Percentiles rank a stretch among this genome's conserved stretches.
Evolutionary conservation across 2,797 vertebrate genomes (phyloP).

Genomic region (Myiotriccus ornatus): DNA sequence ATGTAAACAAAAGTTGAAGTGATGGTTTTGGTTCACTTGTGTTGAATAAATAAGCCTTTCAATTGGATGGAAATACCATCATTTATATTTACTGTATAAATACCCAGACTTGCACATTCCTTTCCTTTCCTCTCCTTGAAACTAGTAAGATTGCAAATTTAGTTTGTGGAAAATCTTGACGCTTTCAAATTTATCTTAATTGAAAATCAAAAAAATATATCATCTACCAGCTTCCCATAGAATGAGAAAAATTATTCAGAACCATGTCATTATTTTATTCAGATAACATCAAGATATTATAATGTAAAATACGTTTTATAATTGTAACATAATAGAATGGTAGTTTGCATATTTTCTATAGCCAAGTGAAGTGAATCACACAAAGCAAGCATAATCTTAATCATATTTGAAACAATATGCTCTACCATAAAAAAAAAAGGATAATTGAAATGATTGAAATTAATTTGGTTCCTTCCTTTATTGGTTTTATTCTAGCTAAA

Average conservation of each 20-base stretch:
- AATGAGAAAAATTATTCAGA: background rate
- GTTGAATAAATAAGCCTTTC: background rate
- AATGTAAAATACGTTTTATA: background rate
- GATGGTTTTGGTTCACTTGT: background rate
- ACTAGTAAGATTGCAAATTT: background rate
- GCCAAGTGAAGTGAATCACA: background rate
- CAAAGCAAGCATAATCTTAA: background rate
- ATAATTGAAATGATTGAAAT: background rate
- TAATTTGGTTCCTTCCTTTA: background rate
- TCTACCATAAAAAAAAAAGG: background rate
- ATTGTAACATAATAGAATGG: background rate
- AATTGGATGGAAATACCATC: background rate
- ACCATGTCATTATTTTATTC: background rate
- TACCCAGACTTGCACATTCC: background rate
- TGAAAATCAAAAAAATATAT: background rate
- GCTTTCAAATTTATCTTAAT: background rate
- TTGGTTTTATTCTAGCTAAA: background rate
- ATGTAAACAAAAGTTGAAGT: background rate
- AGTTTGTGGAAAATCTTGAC: background rate
- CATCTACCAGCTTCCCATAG: background rate
- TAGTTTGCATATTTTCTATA: background rate
- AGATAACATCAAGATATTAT: background rate
- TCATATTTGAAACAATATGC: background rate
- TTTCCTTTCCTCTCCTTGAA: background rate
- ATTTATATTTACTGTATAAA: background rate